Evolutionary conservation across 92 coral and sea anemone species (phyloP).

Genomic region (Zoanthus solanderi): DNA sequence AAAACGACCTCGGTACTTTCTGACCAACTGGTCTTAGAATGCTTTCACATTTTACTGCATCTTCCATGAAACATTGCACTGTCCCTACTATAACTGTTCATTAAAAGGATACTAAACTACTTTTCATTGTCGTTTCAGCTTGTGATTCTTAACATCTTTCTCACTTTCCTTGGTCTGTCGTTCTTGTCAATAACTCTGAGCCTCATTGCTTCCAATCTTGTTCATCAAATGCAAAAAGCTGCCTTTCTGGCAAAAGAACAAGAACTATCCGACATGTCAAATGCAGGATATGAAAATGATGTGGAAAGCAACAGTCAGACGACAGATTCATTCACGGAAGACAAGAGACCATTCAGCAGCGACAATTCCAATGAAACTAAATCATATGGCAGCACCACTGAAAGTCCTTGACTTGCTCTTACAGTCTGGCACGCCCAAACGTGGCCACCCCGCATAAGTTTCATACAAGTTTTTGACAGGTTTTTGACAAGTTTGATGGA

Average conservation of each 20-base stretch:
- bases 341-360: constrained; percentile 61
- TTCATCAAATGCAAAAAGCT: constrained; percentile 84
- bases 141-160: constrained; percentile 78
- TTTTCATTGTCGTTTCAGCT: constrained; percentile 56
- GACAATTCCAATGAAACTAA: constrained; percentile 78
- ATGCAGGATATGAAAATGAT: constrained; percentile 70
- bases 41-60: too few relatives aligned
- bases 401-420: constrained; percentile 34
- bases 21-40: too few relatives aligned
- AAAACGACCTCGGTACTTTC: too few relatives aligned
- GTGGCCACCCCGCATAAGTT: too few relatives aligned
- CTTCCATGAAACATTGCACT: too few relatives aligned
- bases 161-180: constrained; percentile 76
- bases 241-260: constrained; percentile 74
- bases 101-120: too few relatives aligned
- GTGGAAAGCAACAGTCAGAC: constrained; percentile 23
- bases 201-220: constrained; percentile 83
- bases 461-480: too few relatives aligned
- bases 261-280: constrained; percentile 76
- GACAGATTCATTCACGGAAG: constrained; percentile 50
- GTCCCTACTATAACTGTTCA: too few relatives aligned
- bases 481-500: too few relatives aligned
- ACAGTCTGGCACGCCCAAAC: too few relatives aligned
- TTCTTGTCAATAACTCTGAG: constrained; percentile 85
- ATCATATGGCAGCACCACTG: constrained; percentile 77